phyloP scores from a whole-genome alignment of 2,888 invertebrate genomes.

The Thelaira solivaga region DNA sequence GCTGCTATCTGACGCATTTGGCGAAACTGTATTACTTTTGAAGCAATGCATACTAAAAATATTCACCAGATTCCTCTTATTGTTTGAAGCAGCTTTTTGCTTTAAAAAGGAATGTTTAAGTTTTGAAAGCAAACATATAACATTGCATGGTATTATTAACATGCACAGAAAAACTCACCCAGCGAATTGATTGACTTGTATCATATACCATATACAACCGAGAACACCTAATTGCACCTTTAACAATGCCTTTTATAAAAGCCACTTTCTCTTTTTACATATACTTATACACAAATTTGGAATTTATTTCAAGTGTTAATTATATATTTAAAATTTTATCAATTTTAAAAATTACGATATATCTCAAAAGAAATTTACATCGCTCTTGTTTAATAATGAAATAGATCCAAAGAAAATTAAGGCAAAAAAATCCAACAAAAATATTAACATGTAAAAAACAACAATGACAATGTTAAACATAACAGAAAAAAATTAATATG shows the following conservation, averaged over 20 bases:
- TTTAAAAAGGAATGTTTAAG: not conserved
- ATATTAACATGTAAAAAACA: not conserved
- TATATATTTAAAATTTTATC: not conserved
- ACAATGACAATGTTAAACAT: conserved; percentile 4
- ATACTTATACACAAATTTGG: not conserved
- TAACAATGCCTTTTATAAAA: conserved; percentile 34
- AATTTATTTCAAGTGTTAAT: not conserved
- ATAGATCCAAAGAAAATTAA: not conserved
- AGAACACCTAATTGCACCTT: conserved; percentile 9
- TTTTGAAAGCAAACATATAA: not conserved
- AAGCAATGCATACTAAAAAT: conserved; percentile 40
- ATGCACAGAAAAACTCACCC: conserved; percentile 32
- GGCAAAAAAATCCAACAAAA: not conserved
- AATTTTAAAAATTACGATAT: conserved; percentile 20
- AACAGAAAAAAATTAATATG: not conserved
- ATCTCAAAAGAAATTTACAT: conserved; percentile 35
- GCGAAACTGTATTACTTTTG: conserved; percentile 14
- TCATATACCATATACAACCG: conserved; percentile 30
- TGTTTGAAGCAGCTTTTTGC: not conserved
- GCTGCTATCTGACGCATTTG: conserved; percentile 4
- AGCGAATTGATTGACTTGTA: conserved; percentile 15
- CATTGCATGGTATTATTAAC: not conserved
- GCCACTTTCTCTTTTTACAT: conserved; percentile 52
- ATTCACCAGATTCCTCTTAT: not conserved
- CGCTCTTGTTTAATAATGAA: conserved; percentile 27